Evolutionary conservation across 2,797 vertebrate genomes (phyloP).

Genomic region (Amazona ochrocephala): DNA sequence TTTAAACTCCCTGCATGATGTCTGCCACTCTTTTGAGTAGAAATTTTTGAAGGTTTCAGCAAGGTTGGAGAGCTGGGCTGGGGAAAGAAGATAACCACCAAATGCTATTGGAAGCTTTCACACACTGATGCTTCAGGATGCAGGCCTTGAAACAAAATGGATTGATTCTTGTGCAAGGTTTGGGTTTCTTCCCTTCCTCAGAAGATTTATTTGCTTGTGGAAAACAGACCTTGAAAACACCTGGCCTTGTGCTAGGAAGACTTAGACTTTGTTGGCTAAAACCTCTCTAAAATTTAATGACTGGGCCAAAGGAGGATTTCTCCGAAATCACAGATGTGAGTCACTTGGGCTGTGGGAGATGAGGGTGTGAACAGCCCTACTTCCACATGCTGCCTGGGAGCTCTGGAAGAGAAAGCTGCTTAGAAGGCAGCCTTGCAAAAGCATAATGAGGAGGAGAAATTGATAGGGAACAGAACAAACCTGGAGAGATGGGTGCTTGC

Average conservation of each 20-base stretch:
- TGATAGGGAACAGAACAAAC: neutral
- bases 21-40: neutral
- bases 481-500: rapidly evolving
- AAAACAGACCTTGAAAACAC: neutral
- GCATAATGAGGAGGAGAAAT: neutral
- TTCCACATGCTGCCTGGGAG: neutral
- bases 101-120: neutral
- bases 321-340: neutral
- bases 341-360: neutral
- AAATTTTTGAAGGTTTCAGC: neutral
- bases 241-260: neutral
- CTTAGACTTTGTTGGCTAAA: neutral
- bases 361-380: neutral
- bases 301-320: neutral
- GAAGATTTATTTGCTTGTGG: neutral
- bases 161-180: neutral
- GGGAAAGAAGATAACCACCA: neutral
- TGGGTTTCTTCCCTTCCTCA: neutral
- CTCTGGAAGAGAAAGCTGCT: neutral
- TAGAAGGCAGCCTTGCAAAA: neutral
- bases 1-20: neutral
- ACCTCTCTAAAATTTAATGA: neutral
- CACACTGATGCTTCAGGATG: neutral
- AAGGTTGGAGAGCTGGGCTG: neutral
- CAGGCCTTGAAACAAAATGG: neutral